Evolutionary conservation across 2,113 vertebrate species (phyloP), one percentile per base, ranked within the genome.

Genomic region (Scomber scombrus): DNA sequence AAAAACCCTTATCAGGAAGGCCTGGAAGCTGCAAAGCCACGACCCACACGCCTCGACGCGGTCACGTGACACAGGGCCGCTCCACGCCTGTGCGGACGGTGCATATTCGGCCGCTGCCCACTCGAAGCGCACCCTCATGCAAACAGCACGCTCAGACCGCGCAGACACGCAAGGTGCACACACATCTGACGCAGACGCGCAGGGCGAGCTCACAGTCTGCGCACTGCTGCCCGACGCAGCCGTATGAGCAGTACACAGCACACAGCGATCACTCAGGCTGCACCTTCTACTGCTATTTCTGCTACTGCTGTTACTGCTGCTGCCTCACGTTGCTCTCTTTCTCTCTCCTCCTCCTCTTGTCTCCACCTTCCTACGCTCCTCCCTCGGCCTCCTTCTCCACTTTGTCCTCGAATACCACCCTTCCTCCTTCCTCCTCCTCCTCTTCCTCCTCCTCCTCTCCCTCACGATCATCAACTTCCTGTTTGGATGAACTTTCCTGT

Each of bases 291-390:
- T 95, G 95, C 92, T 95, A 95, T 86, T 82, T 94, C 89, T 95
- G 93, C 91, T 95, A 95, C 85, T 89, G 92, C 90, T 94, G 93
- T 85, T 95, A 95, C 90, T 95, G 94, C 92, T 93, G 93, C 87
- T 95, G 92, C 92, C 92, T 95, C 90, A 96, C 94, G 78, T 85
- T 96, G 91, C 96, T 96, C 93, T 96, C 92, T 93, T 85, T 96
- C 93, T 96, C 95, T 95, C 95, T 94, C 93, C 96, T 92, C 93
- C 94, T 95, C 93, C 95, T 96, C 94, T 93, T 95, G 52, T 92
- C 93, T 84, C 94, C 94, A 64, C 81, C 84, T 82, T 88, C 78
- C 67, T 83, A 86, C 23, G 29, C 76, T 76, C 91, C 89, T 69
- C 81, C 84, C 75, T 75, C 89, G 78, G 45, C 73, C 80, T 68